Base-by-base conservation (phyloP, 2,113 vertebrate genomes). In the Antidorcas marsupialis region DNA sequence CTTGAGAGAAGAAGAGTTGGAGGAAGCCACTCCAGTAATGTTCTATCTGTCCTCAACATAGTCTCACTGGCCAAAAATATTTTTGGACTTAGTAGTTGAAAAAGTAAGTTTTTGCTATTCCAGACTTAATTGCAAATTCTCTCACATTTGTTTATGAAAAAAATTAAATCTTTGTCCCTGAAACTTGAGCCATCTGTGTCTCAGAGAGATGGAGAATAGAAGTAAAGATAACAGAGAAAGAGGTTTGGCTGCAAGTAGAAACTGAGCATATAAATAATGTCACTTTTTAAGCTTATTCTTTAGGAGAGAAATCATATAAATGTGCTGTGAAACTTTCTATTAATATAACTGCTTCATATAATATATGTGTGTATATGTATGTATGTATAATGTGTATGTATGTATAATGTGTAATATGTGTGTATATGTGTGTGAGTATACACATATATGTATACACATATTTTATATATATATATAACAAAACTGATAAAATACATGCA, bases 151-250 rank as follows among this genome's bases (percentile, higher is more conserved):
- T 99, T 99, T 98, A 97, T 98, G 97, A 98, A 98, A 99, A 90
- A 97, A 97, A 96, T 96, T 98, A 52, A 76, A 74, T 99, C 99
- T 97, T 99, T 99, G 99, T 99, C 99, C 99, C 99, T 99, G 99
- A 99, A 99, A 99, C 99, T 99, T 99, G 99, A 99, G 99, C 99
- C 99, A 99, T 99, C 99, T 99, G 99, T 99, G 99, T 99, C 99
- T 99, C 99, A 99, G 99, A 99, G 99, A 99, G 99, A 99, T 99
- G 98, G 99, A 99, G 98, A 99, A 99, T 99, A 99, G 99, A 98
- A 99, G 98, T 98, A 98, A 98, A 99, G 98, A 99, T 98, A 98
- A 99, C 98, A 98, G 98, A 98, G 98, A 96, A 97, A 98, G 98
- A 99, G 99, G 98, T 99, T 99, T 99, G 98, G 98, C 99, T 98